phyloP scores from a whole-genome alignment of 2,888 invertebrate species.

The Aproaerema taeniolella region DNA sequence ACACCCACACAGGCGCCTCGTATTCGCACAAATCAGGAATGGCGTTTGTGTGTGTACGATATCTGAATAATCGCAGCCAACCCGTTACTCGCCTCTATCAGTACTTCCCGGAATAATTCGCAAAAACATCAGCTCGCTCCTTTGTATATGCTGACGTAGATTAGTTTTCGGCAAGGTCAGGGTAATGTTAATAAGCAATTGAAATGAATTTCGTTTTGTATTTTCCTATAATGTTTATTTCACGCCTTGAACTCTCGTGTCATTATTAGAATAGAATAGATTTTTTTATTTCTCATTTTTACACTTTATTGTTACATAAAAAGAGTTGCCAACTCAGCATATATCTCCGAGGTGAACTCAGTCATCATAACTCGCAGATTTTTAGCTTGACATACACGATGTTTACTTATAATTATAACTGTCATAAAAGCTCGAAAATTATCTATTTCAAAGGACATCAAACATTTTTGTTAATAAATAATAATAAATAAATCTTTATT shows the following conservation, averaged over 20 bases:
- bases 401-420: too few relatives aligned
- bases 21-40: slow-evolving; percentile 27
- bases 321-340: not conserved
- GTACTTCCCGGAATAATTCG: slow-evolving; percentile 68
- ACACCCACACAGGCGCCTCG: slow-evolving; percentile 40
- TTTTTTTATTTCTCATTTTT: too few relatives aligned
- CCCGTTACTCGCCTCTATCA: slow-evolving; percentile 70
- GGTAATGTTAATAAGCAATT: slow-evolving; percentile 42
- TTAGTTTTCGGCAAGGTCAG: slow-evolving; percentile 61
- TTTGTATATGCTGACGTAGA: slow-evolving; percentile 44
- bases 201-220: slow-evolving; percentile 14
- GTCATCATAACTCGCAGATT: too few relatives aligned
- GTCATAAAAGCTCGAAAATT: too few relatives aligned
- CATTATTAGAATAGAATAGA: too few relatives aligned
- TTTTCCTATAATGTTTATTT: slow-evolving; percentile 15
- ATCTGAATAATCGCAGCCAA: slow-evolving; percentile 64
- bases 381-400: too few relatives aligned
- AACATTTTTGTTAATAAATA: too few relatives aligned
- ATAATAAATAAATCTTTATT: too few relatives aligned
- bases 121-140: slow-evolving; percentile 56
- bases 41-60: slow-evolving; percentile 41
- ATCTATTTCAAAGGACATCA: too few relatives aligned
- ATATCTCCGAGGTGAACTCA: too few relatives aligned
- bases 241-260: too few relatives aligned
- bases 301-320: not conserved